Conservation (phyloP, 35 echinoderm and acorn worm genomes). For the Heliocidaris erythrogramma region DNA sequence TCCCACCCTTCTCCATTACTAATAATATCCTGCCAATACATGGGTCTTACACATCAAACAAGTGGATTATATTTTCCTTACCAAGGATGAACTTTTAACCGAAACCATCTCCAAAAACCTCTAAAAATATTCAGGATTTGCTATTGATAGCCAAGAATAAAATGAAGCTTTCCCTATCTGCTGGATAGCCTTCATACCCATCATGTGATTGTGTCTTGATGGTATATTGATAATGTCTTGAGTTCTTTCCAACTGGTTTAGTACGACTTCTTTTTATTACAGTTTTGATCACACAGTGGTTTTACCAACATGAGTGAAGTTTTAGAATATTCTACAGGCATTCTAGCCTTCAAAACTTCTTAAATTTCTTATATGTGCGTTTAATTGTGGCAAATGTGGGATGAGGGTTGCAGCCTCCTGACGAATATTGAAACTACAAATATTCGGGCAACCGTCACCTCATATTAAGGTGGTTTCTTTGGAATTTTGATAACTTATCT, state of each 20-base stretch:
- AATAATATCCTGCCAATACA: slow-evolving; percentile 5
- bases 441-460: no score
- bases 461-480: no score
- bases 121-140: not conserved
- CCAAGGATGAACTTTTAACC: not conserved
- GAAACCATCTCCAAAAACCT: not conserved
- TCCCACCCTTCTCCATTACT: not conserved
- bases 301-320: no score
- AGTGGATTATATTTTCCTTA: slow-evolving; percentile 4
- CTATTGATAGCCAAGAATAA: not conserved
- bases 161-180: not conserved
- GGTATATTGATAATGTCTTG: not conserved
- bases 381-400: no score
- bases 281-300: no score
- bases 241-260: not conserved
- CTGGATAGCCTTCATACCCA: not conserved
- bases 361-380: no score
- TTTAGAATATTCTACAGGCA: no score
- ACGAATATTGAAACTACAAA: no score
- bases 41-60: not conserved
- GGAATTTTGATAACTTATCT: no score
- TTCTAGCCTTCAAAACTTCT: no score
- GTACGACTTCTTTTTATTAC: not conserved
- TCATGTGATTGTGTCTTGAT: not conserved
- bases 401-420: no score